phyloP scores from a whole-genome alignment of 2,113 vertebrate genomes.

The Benthochromis sp. region DNA sequence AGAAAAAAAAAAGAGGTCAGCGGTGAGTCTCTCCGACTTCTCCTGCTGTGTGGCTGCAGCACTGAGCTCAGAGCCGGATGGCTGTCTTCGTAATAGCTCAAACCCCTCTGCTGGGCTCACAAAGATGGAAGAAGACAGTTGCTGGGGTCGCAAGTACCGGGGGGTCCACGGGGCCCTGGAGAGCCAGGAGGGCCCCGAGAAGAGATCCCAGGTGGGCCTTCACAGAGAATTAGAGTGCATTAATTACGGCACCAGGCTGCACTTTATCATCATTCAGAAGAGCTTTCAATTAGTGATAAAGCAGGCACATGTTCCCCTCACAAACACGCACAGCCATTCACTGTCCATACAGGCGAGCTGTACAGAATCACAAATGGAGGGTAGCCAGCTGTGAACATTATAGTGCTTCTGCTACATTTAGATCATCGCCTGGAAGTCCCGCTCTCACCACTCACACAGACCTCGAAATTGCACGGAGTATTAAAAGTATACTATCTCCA shows the following conservation, averaged over 20 bases:
- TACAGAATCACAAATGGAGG: neutral
- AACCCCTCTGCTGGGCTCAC: slow-evolving; percentile 60
- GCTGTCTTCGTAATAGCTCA: neutral
- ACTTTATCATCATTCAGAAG: neutral
- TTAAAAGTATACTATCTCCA: neutral
- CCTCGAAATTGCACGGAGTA: neutral
- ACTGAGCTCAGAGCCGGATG: slow-evolving; percentile 16
- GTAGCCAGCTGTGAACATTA: neutral
- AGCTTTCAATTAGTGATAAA: slow-evolving; percentile 2
- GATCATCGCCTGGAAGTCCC: neutral
- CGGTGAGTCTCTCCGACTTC: slow-evolving; percentile 10
- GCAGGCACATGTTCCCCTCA: neutral
- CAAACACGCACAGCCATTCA: neutral
- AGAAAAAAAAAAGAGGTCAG: slow-evolving; percentile 18
- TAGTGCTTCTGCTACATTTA: neutral
- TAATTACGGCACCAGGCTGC: neutral
- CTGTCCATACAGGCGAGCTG: neutral
- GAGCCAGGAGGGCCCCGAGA: slow-evolving; percentile 73
- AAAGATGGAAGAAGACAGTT: slow-evolving; percentile 75
- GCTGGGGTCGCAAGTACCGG: slow-evolving; percentile 80
- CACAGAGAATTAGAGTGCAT: slow-evolving; percentile 29
- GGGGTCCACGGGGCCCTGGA: slow-evolving; percentile 77
- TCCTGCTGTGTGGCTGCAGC: neutral
- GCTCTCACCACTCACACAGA: neutral
- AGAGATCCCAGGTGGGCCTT: slow-evolving; percentile 73